Evolutionary conservation across 2,113 vertebrate species (phyloP).

Genomic region (Arothron firmamentum): DNA sequence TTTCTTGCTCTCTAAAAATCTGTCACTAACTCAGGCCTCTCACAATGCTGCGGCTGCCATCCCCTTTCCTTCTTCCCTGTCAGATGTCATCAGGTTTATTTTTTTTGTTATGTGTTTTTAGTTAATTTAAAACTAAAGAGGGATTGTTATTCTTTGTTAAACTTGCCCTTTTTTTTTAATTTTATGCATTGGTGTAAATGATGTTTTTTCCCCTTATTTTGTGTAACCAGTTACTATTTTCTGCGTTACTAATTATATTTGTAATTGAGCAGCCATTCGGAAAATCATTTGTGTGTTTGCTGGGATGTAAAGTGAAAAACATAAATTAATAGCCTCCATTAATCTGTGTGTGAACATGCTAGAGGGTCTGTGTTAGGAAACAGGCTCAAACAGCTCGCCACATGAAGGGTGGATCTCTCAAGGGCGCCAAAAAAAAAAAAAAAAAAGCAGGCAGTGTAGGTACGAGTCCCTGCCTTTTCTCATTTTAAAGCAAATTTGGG

Average conservation of each 20-base stretch:
- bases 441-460: constrained; percentile 90
- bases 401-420: constrained; percentile 88
- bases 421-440: constrained; percentile 56
- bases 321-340: constrained; percentile 87
- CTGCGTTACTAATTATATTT: no score
- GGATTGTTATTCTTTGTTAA: constrained; percentile 55
- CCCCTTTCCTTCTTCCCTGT: constrained; percentile 48
- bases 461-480: constrained; percentile 89
- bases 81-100: constrained; percentile 9
- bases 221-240: no score
- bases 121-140: constrained; percentile 18
- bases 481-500: constrained; percentile 95
- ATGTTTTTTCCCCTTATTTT: no score
- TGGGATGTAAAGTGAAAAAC: no score
- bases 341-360: constrained; percentile 26
- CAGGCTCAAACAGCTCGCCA: constrained; percentile 54
- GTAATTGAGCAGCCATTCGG: no score
- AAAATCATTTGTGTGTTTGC: no score
- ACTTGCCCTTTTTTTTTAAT: constrained; percentile 61
- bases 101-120: neutral
- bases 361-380: constrained; percentile 16
- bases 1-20: constrained; percentile 47
- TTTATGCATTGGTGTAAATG: neutral
- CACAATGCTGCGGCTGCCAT: constrained; percentile 55
- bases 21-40: constrained; percentile 53